phyloP scores from a whole-genome alignment of 2,797 vertebrate genomes.

The Miichthys miiuy region DNA sequence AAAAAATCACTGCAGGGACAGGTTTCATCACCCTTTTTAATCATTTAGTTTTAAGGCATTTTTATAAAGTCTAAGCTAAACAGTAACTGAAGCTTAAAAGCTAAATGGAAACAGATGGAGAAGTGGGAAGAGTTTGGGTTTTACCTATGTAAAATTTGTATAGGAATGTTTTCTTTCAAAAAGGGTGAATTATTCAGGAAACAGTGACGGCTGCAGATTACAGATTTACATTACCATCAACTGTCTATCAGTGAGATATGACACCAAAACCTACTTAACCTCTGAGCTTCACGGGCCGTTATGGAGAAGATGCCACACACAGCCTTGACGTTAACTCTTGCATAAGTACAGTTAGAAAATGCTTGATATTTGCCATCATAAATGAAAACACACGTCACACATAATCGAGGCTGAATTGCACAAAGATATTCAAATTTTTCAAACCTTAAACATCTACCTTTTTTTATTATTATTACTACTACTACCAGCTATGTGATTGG shows the following conservation, averaged over 20 bases:
- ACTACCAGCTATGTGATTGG: neutral
- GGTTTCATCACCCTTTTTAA: neutral
- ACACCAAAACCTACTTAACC: no score
- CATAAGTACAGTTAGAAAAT: neutral
- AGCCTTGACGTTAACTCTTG: neutral
- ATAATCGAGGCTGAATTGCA: neutral
- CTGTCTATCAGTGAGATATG: neutral
- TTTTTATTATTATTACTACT: neutral
- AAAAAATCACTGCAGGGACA: slow-evolving; percentile 1
- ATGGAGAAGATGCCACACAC: neutral
- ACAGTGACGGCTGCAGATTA: neutral
- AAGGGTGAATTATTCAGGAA: neutral
- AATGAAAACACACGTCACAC: no score
- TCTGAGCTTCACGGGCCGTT: neutral
- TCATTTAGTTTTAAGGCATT: neutral
- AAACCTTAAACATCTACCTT: neutral
- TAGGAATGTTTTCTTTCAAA: neutral
- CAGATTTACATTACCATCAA: neutral
- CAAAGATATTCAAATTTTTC: neutral
- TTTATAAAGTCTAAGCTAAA: neutral
- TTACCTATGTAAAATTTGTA: neutral
- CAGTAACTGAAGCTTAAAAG: slow-evolving; percentile 10
- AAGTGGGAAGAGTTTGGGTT: neutral
- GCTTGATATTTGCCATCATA: neutral
- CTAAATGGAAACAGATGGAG: neutral